A percentile compares a stretch with the other conserved stretches of the same genome.
Evolutionary conservation across 2,888 invertebrate species (phyloP).

Genomic region (Mythimna vitellina): DNA sequence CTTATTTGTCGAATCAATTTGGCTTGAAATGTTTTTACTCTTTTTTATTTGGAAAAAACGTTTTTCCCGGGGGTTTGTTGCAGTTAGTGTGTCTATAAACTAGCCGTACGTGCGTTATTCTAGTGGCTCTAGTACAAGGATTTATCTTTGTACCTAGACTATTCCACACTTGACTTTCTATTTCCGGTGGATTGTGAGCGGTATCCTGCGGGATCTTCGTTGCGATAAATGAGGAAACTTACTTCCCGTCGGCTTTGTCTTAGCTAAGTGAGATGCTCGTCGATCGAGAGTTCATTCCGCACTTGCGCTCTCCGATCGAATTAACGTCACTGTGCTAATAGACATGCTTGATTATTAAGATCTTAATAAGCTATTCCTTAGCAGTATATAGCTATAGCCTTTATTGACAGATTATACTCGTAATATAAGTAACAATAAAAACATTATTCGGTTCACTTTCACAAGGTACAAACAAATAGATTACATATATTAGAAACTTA

Average conservation of each 20-base stretch:
- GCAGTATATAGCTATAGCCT: constrained; percentile 8
- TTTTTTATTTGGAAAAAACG: constrained; percentile 45
- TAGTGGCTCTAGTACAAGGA: constrained; percentile 65
- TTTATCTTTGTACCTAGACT: constrained; percentile 78
- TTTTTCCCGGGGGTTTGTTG: constrained; percentile 40
- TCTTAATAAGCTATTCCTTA: constrained; percentile 36
- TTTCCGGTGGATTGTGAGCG: constrained; percentile 79
- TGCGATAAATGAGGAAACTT: constrained; percentile 83
- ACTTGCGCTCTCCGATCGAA: constrained; percentile 53
- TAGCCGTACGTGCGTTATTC: constrained; percentile 64
- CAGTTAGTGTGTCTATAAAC: constrained; percentile 50
- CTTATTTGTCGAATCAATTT: constrained; percentile 30
- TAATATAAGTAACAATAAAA: too few relatives aligned
- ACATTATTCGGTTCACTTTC: too few relatives aligned
- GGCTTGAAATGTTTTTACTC: constrained; percentile 45
- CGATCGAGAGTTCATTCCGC: constrained; percentile 70
- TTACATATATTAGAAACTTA: too few relatives aligned
- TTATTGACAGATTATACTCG: too few relatives aligned
- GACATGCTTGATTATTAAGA: constrained; percentile 45
- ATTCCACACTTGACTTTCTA: constrained; percentile 85
- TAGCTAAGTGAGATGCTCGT: constrained; percentile 72
- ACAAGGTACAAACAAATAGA: too few relatives aligned
- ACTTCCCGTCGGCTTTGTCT: constrained; percentile 79
- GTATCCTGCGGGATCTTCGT: constrained; percentile 80
- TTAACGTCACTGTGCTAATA: constrained; percentile 43